Conservation (phyloP, 1,140 invertebrate species). For the Periplaneta americana region DNA sequence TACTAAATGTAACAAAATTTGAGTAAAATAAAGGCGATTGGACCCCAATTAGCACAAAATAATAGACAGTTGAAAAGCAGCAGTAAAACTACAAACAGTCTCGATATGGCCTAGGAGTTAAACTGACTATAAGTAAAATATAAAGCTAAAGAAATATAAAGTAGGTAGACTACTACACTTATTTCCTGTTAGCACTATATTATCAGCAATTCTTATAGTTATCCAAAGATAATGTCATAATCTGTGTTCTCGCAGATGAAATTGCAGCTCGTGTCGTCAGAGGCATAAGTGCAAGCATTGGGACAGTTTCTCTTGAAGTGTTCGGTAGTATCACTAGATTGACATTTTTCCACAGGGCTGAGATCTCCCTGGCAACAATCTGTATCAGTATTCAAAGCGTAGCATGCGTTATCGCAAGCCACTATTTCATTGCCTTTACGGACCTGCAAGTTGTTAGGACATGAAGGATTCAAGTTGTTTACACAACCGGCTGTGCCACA, state of each 20-base stretch:
- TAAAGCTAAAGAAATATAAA: too few species aligned
- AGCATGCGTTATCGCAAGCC: conserved; percentile 43
- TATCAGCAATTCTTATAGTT: too few species aligned
- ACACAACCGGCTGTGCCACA: conserved; percentile 34
- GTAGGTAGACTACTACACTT: too few species aligned
- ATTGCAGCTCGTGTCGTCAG: conserved; percentile 25
- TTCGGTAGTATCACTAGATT: conserved; percentile 16
- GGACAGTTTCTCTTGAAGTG: conserved; percentile 27
- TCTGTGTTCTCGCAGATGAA: conserved; percentile 23
- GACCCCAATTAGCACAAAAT: too few species aligned
- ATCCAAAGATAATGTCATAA: background rate
- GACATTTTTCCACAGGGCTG: conserved; percentile 34
- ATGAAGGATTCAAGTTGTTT: conserved; percentile 33
- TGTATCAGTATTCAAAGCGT: conserved; percentile 36
- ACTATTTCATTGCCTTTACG: conserved; percentile 28
- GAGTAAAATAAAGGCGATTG: too few species aligned
- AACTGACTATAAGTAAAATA: too few species aligned
- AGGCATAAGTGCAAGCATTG: conserved; percentile 29
- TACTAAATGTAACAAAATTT: too few species aligned
- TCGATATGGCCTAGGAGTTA: too few species aligned
- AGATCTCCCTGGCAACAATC: conserved; percentile 40
- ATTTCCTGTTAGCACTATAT: too few species aligned
- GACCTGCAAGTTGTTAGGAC: conserved; percentile 32
- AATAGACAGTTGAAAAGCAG: too few species aligned
- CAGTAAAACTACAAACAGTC: too few species aligned